Evolutionary conservation across 2,113 vertebrate species (phyloP), one percentile per base, ranked within the genome.

Genomic region (Nycticryphes semicollaris): DNA sequence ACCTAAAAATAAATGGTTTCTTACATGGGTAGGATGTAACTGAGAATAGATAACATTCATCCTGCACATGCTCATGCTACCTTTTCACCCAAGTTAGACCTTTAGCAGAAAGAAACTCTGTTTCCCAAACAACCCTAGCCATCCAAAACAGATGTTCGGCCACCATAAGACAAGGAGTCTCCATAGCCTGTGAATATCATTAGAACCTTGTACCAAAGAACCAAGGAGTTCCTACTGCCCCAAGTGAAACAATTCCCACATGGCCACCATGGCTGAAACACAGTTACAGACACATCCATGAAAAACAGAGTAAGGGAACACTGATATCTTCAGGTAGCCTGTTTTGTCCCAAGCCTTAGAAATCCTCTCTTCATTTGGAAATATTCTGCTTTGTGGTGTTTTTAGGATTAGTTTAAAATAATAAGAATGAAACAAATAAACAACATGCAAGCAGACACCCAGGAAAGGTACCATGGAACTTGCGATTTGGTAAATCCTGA

Each of bases 331-430:
- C 73, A 81, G 14, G 17, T 76, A 48, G 64, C 13, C 39, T 51
- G 13, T 48, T 88, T 41, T 77, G 37, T 37, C 64, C 37, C 23
- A 81, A 51, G 64, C 22, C 45, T 73, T 31, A 73, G 25, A 91
- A 96, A 95, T 56, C 23, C 4, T 45, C 25, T 80, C 57, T 92
- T 89, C 24, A 48, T 75, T 57, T 73, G n/a, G 76, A 92, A 84
- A 75, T 57, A n/a, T 5, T 60, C 53, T 70, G 28, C 14, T 74
- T 39, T 24, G 6, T 53, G 19, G 10, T 20, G 76, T 82, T 84
- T 53, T 89, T 24, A 82, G 19, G n/a, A 87, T 28, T 33, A 57
- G 45, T 66, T 81, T 76, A 75, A 86, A 92, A 88, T 6, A 48
- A 83, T 75, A 84, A 83, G 50, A 67, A 86, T 39, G 35, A 74